phyloP scores from a whole-genome alignment of 2,888 invertebrate genomes.

The Bellardia pandia region DNA sequence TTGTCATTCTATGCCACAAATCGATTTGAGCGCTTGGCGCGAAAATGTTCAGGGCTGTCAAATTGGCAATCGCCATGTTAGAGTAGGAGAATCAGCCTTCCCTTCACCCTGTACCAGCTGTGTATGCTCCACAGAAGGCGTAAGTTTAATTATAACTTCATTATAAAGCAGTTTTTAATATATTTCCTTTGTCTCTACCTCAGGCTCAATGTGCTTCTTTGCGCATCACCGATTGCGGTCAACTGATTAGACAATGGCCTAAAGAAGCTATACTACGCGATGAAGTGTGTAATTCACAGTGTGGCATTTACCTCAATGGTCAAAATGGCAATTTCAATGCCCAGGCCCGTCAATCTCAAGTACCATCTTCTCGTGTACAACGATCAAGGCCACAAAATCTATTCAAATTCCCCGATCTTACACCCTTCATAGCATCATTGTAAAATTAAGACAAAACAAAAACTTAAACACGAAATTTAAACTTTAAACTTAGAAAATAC shows the following conservation, averaged over 20 bases:
- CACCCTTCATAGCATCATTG: slow-evolving; percentile 85
- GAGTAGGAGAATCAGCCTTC: slow-evolving; percentile 92
- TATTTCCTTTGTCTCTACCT: background rate
- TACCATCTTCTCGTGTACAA: slow-evolving; percentile 81
- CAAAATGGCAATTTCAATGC: slow-evolving; percentile 79
- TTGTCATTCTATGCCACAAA: slow-evolving; percentile 91
- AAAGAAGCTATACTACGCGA: slow-evolving; percentile 92
- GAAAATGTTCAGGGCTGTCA: slow-evolving; percentile 93
- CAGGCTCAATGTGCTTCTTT: slow-evolving; percentile 95
- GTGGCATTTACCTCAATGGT: slow-evolving; percentile 88
- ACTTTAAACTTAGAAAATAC: slow-evolving; percentile 30
- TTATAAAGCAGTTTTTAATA: background rate
- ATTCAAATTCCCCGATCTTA: slow-evolving; percentile 91
- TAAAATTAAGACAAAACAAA: slow-evolving; percentile 69
- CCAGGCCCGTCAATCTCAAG: slow-evolving; percentile 81
- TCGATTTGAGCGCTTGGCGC: slow-evolving; percentile 93
- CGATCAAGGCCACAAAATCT: slow-evolving; percentile 84
- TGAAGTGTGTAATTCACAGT: slow-evolving; percentile 95
- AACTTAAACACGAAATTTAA: background rate
- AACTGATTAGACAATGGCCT: slow-evolving; percentile 92
- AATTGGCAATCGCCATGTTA: slow-evolving; percentile 91
- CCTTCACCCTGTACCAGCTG: slow-evolving; percentile 96
- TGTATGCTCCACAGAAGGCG: slow-evolving; percentile 93
- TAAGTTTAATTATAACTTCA: slow-evolving; percentile 84
- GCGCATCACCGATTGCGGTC: slow-evolving; percentile 93